Evolutionary conservation across 2,113 vertebrate genomes (phyloP).

Genomic region (Charina bottae): DNA sequence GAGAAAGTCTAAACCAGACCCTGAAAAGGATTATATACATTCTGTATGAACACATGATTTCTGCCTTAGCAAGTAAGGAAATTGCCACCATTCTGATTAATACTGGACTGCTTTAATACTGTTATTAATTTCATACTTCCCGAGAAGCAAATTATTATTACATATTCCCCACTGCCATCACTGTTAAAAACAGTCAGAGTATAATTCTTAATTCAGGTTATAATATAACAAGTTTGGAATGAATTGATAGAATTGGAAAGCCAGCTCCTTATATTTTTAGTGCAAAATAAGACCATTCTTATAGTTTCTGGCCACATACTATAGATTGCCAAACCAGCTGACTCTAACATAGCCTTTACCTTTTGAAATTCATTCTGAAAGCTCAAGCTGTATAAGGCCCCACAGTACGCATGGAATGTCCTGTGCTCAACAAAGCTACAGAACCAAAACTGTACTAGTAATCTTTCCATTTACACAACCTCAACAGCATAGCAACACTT

Average conservation of each 20-base stretch:
- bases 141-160: background rate
- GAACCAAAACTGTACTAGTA: no score
- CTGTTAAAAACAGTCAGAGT: background rate
- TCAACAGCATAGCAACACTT: no score
- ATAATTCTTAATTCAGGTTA: background rate
- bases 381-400: no score
- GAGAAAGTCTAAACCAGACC: conserved; percentile 14
- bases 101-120: background rate
- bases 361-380: no score
- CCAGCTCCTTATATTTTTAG: no score
- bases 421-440: no score
- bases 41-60: background rate
- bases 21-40: background rate
- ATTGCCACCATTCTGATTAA: background rate
- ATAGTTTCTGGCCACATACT: no score
- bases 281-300: no score
- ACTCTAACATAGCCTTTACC: no score
- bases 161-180: background rate
- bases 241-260: background rate
- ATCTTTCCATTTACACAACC: no score
- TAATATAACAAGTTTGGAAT: background rate
- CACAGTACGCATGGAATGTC: no score
- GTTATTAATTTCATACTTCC: background rate
- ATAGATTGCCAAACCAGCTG: no score
- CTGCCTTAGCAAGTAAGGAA: background rate